Conservation (phyloP, 2,888 invertebrate species). For the Anthrax anthrax region DNA sequence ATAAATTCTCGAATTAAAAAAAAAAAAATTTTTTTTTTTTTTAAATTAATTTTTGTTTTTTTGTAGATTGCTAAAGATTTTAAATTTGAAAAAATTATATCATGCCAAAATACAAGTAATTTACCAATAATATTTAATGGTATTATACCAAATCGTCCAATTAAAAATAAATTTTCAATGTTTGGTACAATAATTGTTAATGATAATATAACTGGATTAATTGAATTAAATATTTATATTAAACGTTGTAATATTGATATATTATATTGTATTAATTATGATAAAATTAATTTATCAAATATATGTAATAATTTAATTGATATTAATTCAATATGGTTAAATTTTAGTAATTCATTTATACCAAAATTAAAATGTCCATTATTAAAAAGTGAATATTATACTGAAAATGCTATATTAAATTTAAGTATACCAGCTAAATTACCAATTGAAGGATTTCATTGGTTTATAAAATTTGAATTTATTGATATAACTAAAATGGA, state of each 20-base stretch:
- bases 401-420: slow-evolving; percentile 1
- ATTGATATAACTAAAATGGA: not conserved
- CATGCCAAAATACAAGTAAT: not conserved
- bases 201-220: slow-evolving; percentile 4
- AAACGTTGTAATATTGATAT: slow-evolving; percentile 8
- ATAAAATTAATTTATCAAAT: not conserved
- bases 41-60: not conserved
- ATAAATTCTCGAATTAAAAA: no score
- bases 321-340: slow-evolving; percentile 1
- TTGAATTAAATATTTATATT: slow-evolving; percentile 3
- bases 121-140: slow-evolving; percentile 1
- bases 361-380: slow-evolving; percentile 6
- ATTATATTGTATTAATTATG: slow-evolving; percentile 6
- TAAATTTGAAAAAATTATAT: slow-evolving; percentile 5
- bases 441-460: slow-evolving; percentile 8
- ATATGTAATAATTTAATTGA: slow-evolving; percentile 5
- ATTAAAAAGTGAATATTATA: slow-evolving; percentile 1
- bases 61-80: slow-evolving; percentile 1
- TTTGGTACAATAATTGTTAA: slow-evolving; percentile 5
- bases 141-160: slow-evolving; percentile 5
- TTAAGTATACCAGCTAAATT: slow-evolving; percentile 1
- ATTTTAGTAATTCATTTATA: slow-evolving; percentile 2
- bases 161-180: slow-evolving; percentile 4
- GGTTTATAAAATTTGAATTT: slow-evolving; percentile 7
- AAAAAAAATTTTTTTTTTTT: not conserved